Base-by-base conservation (phyloP, 2,113 vertebrate genomes). In the Rutilus rutilus region DNA sequence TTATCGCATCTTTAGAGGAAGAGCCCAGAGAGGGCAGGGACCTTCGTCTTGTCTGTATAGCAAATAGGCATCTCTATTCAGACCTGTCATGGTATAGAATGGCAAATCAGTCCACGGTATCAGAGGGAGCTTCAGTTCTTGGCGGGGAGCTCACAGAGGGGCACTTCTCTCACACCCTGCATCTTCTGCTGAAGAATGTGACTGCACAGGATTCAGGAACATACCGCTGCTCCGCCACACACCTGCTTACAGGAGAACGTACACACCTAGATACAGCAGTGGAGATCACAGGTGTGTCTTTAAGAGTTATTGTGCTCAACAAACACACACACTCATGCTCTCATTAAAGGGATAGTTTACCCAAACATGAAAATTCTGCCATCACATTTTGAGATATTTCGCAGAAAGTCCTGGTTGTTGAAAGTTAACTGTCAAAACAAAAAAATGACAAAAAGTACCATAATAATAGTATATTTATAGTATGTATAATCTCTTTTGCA, bases 1-100 rank as follows among this genome's bases (percentile, higher is more conserved):
- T 99, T 91, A 92, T 95, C 6, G 87, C 97, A 73, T 93, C 81
- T 80, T 89, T 96, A 92, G 92, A 94, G 91, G 96, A 95, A 89
- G 90, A 95, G 71, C 95, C 97, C 0, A 91, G 94, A 23, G 97
- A 99, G 94, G 97, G 97, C 75, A 95, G 96, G 75, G 95, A 96
- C 85, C 93, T 98, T 86, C 90, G 92, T 42, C 92, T 99, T 90
- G 97, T 96, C 85, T 99, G 97, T 91, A 93, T 90, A 0, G 97
- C 96, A 86, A 99, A 95, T 93, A 98, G 96, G 89, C 96, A 97
- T 94, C 92, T 99, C 54, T 99, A 97, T 94, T 94, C 92, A 73
- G 92, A 95, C 57, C 77, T 99, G 88, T 92, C 95, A 50, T 99
- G 97, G 97, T 93, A 96, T 93, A 86, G 91, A 89, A 85, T 96